A percentile compares a stretch with the other conserved stretches of the same genome.
These are phyloP conservation scores for Hepsetus odoe DNA, from an alignment of 2,113 vertebrate genomes.

Conservation along the genomic window DNA sequence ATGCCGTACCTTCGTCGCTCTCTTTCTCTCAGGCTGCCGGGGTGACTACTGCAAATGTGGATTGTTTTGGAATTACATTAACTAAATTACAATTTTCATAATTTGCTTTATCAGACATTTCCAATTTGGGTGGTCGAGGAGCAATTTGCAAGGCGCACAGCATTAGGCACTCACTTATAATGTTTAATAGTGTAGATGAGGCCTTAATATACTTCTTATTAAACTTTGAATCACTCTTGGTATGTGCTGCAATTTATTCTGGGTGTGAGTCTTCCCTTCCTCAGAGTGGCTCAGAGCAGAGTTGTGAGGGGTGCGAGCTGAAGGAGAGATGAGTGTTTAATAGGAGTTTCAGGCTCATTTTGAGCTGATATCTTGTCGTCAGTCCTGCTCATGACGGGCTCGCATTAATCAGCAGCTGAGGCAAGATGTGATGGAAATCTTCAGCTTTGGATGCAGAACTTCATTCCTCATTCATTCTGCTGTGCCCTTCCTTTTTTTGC, in stretches of 20 bases:
- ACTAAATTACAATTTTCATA: constrained; percentile 53
- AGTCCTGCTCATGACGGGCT: constrained; percentile 49
- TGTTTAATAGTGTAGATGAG: constrained; percentile 60
- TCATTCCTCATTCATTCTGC: neutral
- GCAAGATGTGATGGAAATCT: constrained; percentile 40
- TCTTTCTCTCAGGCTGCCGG: neutral
- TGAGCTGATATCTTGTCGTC: constrained; percentile 55
- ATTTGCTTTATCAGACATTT: constrained; percentile 54
- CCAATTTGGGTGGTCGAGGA: constrained; percentile 39
- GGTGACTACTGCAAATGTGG: constrained; percentile 17
- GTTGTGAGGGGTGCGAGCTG: constrained; percentile 13
- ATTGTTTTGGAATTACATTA: constrained; percentile 50
- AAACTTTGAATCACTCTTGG: constrained; percentile 62
- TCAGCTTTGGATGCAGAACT: constrained; percentile 47
- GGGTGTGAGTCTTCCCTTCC: constrained; percentile 47
- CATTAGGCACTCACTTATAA: constrained; percentile 52
- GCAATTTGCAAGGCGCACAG: constrained; percentile 54
- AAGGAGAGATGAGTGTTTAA: constrained; percentile 61
- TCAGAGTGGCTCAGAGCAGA: constrained; percentile 41
- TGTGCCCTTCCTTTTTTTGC: constrained; percentile 23
- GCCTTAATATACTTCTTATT: constrained; percentile 65
- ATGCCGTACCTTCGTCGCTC: neutral
- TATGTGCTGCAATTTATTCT: constrained; percentile 55
- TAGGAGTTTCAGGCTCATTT: constrained; percentile 59
- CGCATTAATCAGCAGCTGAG: constrained; percentile 50